Evolutionary conservation across 2,888 invertebrate genomes (phyloP), one percentile per base, ranked within the genome.

Genomic region (Pasiphila rectangulata): DNA sequence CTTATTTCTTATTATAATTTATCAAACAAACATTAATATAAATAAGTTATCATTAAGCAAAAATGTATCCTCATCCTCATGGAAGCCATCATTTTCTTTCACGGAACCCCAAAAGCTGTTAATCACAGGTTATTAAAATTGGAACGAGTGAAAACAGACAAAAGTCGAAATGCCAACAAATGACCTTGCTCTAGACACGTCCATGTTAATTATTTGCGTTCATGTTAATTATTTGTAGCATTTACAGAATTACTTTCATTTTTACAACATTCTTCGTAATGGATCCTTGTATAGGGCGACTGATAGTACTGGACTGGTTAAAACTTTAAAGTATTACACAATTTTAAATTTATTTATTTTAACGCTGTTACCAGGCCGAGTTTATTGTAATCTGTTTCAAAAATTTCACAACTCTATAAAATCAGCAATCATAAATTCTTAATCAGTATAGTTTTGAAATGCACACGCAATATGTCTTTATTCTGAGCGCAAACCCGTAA

Each of bases 111-210:
- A 62, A 62, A 53, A 25, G 42, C 59, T 53, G 65, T 56, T 59
- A 63, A 67, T 67, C 63, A 57, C 59, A 24, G 54, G 49, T 64
- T 61, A 77, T 80, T 70, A 68, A 74, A 79, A 76, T 63, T 74
- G 75, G 73, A 79, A 62, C 75, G 67, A 64, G 77, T 75, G 77
- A 79, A 83, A 82, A 82, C 68, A 72, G 67, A 55, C 72, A 71
- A 75, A 78, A 72, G 65, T 60, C 62, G 49, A 83, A 86, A 86
- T 85, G 83, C 74, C 84, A 80, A 69, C 59, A 43, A 64, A 47
- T 50, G 69, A 64, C 83, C 83, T 81, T 72, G 82, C 81, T 79
- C 77, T 72, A 72, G 69, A 79, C 78, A 67, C 48, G 72, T 74
- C 63, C 67, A 51, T 61, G 57, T 72, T 72, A 79, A 83, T 83